A percentile compares a stretch with the other conserved stretches of the same genome.
Conservation (phyloP, 2,113 vertebrate species). For the Hippoglossus stenolepis region DNA sequence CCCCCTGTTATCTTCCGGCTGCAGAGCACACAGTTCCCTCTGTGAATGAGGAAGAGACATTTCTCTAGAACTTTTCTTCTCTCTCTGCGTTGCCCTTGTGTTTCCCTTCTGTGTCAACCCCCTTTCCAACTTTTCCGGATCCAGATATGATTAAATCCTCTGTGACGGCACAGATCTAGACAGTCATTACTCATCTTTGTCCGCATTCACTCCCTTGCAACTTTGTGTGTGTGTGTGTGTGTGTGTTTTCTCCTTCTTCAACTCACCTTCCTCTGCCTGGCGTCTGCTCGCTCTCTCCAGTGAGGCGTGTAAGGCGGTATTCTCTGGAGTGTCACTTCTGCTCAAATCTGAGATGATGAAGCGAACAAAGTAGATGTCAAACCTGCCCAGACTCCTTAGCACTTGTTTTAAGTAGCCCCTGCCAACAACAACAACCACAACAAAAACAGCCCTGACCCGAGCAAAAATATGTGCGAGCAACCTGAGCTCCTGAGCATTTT, state of each 20-base stretch:
- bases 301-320: constrained; percentile 38
- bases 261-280: constrained; percentile 31
- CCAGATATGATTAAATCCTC: constrained; percentile 31
- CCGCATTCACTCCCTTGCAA: constrained; percentile 16
- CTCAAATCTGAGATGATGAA: constrained; percentile 61
- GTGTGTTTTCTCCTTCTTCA: neutral
- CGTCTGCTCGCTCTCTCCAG: constrained; percentile 31
- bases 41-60: constrained; percentile 30
- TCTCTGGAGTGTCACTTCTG: constrained; percentile 58
- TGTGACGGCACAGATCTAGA: constrained; percentile 38
- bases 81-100: constrained; percentile 11
- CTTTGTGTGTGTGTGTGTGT: neutral
- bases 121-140: neutral
- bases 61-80: constrained; percentile 40
- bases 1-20: constrained; percentile 61
- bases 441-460: constrained; percentile 55
- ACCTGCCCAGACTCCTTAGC: constrained; percentile 58
- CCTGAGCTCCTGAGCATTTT: constrained; percentile 35
- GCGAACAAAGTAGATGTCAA: constrained; percentile 65
- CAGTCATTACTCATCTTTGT: constrained; percentile 45
- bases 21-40: constrained; percentile 50
- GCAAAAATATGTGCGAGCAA: constrained; percentile 44
- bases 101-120: constrained; percentile 1
- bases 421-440: constrained; percentile 51
- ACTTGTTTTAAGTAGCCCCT: constrained; percentile 45